Percentiles rank a stretch among this genome's conserved stretches.
Evolutionary conservation across 2,888 invertebrate genomes (phyloP).

Genomic region (Erynnis tages): DNA sequence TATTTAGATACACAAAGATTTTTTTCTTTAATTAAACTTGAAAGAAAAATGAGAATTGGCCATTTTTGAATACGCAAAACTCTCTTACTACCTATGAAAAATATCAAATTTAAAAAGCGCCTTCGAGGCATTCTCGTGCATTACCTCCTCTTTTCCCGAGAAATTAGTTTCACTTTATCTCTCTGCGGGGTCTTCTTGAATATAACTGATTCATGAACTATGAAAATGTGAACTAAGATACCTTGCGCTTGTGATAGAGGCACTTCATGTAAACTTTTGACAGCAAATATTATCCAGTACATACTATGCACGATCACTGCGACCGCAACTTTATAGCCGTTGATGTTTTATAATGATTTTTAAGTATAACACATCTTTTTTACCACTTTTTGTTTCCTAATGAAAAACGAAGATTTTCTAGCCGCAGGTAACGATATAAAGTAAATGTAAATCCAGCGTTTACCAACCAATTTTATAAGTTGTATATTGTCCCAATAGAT

Average conservation of each 20-base stretch:
- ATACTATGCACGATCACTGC: no score
- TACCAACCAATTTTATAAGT: conserved; percentile 1
- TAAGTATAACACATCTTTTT: no score
- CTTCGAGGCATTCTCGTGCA: background rate
- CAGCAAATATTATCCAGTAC: background rate
- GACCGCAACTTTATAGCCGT: no score
- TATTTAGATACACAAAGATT: no score
- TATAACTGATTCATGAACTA: conserved; percentile 1
- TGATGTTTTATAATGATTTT: no score
- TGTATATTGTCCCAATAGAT: conserved; percentile 5
- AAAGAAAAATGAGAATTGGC: no score
- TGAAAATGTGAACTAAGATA: background rate
- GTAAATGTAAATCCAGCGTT: background rate
- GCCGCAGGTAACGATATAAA: background rate
- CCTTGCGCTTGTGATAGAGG: background rate
- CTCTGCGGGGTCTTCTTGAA: conserved; percentile 1
- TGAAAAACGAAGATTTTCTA: background rate
- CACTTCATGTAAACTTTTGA: background rate
- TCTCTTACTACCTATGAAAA: background rate
- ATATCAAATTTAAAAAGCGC: conserved; percentile 4
- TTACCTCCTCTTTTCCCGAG: background rate
- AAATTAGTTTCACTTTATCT: conserved; percentile 6
- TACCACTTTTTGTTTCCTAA: no score
- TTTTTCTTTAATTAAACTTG: no score
- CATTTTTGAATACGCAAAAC: no score